phyloP scores from a whole-genome alignment of 2,888 invertebrate species.

The Calliphora vomitoria region DNA sequence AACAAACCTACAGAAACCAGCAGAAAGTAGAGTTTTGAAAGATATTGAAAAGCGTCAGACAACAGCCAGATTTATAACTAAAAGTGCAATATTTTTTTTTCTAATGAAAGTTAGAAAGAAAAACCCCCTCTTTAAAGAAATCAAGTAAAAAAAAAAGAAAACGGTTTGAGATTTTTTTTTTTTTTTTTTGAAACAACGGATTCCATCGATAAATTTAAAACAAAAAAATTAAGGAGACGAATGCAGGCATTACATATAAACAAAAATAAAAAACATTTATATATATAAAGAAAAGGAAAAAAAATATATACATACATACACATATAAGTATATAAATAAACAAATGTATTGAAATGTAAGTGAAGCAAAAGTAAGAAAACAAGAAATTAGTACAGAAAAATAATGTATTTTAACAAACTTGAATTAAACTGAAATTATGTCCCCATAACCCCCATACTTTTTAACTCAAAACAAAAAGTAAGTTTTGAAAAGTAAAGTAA shows the following conservation, averaged over 20 bases:
- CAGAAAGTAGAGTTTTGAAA: neutral
- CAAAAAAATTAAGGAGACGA: slow-evolving; percentile 57
- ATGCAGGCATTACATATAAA: slow-evolving; percentile 72
- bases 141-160: slow-evolving; percentile 53
- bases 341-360: slow-evolving; percentile 35
- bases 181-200: slow-evolving; percentile 62
- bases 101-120: slow-evolving; percentile 40
- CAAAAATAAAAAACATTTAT: slow-evolving; percentile 51
- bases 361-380: neutral
- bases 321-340: slow-evolving; percentile 47
- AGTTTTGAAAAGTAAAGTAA: slow-evolving; percentile 16
- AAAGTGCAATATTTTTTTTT: slow-evolving; percentile 70
- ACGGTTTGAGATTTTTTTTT: slow-evolving; percentile 64
- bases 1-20: neutral
- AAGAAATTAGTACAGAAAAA: slow-evolving; percentile 11
- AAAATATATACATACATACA: slow-evolving; percentile 53
- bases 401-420: neutral
- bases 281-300: slow-evolving; percentile 34
- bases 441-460: neutral
- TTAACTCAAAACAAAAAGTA: slow-evolving; percentile 3
- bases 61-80: neutral
- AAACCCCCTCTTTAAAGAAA: slow-evolving; percentile 21
- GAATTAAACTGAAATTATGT: neutral
- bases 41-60: neutral
- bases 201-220: slow-evolving; percentile 71